Conservation (phyloP, 2,113 vertebrate species). For the Myotis yumanensis region DNA sequence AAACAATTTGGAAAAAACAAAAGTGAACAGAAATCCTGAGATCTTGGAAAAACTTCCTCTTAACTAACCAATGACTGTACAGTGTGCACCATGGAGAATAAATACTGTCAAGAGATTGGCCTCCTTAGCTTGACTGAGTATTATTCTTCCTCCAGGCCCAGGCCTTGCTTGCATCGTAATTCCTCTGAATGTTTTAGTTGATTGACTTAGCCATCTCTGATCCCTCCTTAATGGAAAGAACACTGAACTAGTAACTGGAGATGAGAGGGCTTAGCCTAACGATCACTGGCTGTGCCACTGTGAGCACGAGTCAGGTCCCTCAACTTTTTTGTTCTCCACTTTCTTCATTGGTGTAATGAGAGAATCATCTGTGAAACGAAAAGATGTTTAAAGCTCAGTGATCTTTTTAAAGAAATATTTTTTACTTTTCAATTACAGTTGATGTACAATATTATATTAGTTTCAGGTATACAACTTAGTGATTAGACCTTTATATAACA, state of each 20-base stretch:
- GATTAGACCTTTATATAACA: neutral
- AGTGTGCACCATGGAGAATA: neutral
- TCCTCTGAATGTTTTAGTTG: neutral
- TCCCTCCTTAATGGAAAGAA: neutral
- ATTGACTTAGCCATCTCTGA: neutral
- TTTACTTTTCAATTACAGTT: neutral
- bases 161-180: neutral
- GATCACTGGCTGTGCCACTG: neutral
- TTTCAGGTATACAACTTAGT: neutral
- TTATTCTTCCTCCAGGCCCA: neutral
- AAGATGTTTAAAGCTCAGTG: neutral
- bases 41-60: neutral
- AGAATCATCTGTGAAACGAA: neutral
- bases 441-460: neutral
- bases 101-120: too few species aligned
- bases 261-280: neutral
- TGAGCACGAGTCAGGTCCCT: neutral
- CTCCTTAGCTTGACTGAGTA: neutral
- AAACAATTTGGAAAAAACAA: slow-evolving; percentile 25
- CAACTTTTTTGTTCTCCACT: neutral
- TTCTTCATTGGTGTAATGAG: neutral
- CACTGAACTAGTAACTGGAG: neutral
- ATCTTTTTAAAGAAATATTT: neutral
- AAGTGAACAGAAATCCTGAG: neutral
- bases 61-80: neutral